Conservation (phyloP, 2,113 vertebrate genomes). For the Octodon degus region DNA sequence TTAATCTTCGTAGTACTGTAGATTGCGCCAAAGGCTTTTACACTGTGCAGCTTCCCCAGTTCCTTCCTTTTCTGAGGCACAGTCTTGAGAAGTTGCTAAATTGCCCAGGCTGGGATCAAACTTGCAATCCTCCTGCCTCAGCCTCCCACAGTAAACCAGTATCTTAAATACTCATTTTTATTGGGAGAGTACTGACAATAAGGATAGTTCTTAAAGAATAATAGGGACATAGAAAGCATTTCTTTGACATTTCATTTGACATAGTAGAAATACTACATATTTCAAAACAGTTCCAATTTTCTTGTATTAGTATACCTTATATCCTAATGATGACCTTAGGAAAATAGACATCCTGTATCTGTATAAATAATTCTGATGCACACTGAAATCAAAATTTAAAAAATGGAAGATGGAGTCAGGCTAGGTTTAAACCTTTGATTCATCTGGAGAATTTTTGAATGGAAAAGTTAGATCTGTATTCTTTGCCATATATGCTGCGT, state of each 20-base stretch:
- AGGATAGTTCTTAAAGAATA: slow-evolving; percentile 16
- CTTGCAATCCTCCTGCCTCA: not conserved
- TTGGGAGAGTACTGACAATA: not conserved
- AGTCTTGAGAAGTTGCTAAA: not conserved
- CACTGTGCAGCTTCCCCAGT: not conserved
- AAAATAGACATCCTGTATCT: not conserved
- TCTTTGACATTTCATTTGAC: not conserved
- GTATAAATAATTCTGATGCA: not conserved
- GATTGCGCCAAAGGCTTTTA: not conserved
- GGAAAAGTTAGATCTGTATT: not conserved
- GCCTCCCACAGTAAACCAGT: not conserved
- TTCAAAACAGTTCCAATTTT: slow-evolving; percentile 17
- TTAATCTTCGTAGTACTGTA: not conserved
- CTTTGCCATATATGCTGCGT: not conserved
- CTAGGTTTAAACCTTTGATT: not conserved
- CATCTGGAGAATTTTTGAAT: not conserved
- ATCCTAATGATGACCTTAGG: not conserved
- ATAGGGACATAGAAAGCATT: not conserved
- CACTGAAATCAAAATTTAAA: not conserved
- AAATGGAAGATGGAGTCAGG: not conserved
- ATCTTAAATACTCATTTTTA: not conserved
- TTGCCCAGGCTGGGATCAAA: not conserved
- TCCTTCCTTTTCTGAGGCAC: not conserved
- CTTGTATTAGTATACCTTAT: not conserved
- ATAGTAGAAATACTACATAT: not conserved